Base-by-base conservation (phyloP, 1,140 invertebrate species). In the Rhopalosiphum maidis region DNA sequence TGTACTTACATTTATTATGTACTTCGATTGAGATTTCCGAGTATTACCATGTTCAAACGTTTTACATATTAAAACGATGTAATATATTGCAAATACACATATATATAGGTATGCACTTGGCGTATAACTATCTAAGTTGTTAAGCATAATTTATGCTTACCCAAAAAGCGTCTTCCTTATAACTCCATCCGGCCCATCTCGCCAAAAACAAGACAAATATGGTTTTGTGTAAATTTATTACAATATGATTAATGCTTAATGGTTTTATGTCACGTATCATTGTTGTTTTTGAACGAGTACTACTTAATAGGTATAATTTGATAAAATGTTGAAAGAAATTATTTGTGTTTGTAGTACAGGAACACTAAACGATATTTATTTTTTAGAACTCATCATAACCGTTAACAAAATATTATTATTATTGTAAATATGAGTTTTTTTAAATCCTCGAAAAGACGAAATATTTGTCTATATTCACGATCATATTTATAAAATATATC, bases 121-220 rank as follows among this genome's bases (percentile, higher is more conserved):
- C 4, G 18, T n/a, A 68, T n/a, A 68, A 0, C 30, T 68, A n/a
- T n/a, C 60, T n/a, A 77, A 77, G 60, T 77, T n/a, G 60, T 77
- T n/a, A 35, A 77, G 30, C n/a, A 77, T 77, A n/a, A 77, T 77
- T 77, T 77, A 77, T 77, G 30, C 4, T 77, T 77, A 77, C 30
- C n/a, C n/a, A 35, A 15, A 77, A 77, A 77, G n/a, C 30, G 60
- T n/a, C 60, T 77, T n/a, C n/a, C 30, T 77, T 15, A 77, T n/a
- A 77, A 35, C 15, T 18, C 48, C 55, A 60, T 60, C 68, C 18
- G n/a, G 15, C 2, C 48, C n/a, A n/a, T 77, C n/a, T 5, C 6
- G 85, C 25, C 43, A 89, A 89, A 89, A 89, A 30, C n/a, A 30
- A 51, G n/a, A 51, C 87, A 54, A 37, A 89, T 89, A 89, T 37